Base-by-base conservation (phyloP, 2,113 vertebrate genomes). In the Triplophysa dalaica region DNA sequence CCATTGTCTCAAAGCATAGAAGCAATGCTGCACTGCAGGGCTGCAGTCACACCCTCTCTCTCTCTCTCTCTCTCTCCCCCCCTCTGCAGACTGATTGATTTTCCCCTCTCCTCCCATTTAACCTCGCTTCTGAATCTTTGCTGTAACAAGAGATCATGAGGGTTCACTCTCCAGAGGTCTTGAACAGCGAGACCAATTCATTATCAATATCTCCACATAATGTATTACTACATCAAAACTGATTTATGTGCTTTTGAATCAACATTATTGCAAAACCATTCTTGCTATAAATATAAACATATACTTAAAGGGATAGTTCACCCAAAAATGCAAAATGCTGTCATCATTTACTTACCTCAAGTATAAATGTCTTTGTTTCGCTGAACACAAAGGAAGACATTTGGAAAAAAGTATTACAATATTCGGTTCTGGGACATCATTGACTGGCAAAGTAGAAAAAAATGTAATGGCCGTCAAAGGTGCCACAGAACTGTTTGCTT, bases 1-100 rank as follows among this genome's bases (percentile, higher is more conserved):
- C 72, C 70, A 75, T 75, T 75, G 70, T 81, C 24, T 81, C 61
- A n/a, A 43, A 72, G 73, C 13, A n/a, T 58, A 26, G 60, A 48
- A 80, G 45, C 14, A 70, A 33, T 75, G 50, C 76, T 70, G 58
- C 64, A 79, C 70, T 75, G 83, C 79, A 75, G 75, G 43, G 54
- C 61, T 43, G 50, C 79, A 81, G 64, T 81, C 64, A 69, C 64
- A 38, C 22, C 75, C 24, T 48, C 68, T 65, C 38, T 17, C 61
- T 72, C 48, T 66, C 24, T 48, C 68, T 65, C 38, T 17, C 61
- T 72, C 48, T 66, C 60, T 45, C 11, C 41, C 14, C 58, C 58
- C 24, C 60, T 77, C 75, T 67, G 78, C 22, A 72, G 77, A 68
- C 54, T 65, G 54, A 81, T 75, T 41, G 79, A 81, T 81, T 65